These are phyloP conservation scores for Orthonyx spaldingii DNA, from an alignment of 2,113 vertebrate species.

Conservation along the genomic window DNA sequence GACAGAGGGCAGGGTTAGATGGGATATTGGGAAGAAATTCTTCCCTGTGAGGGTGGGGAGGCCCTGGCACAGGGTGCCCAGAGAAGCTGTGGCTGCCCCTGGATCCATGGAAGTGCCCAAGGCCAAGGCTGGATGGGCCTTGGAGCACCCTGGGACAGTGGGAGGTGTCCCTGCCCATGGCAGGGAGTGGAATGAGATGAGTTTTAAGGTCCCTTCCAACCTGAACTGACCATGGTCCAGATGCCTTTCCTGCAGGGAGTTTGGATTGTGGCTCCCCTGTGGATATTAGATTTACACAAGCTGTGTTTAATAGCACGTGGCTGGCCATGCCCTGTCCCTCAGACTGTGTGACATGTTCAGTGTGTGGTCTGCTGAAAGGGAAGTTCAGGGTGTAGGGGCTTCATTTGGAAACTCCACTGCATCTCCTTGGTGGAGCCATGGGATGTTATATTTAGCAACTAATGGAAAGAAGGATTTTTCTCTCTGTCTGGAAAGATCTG, in stretches of 20 bases:
- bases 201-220: not conserved
- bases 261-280: not conserved
- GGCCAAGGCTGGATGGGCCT: accelerated
- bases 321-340: accelerated
- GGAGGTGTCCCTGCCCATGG: not conserved
- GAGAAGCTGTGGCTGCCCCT: not conserved
- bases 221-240: not conserved
- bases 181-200: not conserved
- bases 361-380: not conserved
- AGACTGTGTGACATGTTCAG: accelerated
- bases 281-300: not conserved
- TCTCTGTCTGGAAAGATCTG: not conserved
- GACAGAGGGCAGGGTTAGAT: not conserved
- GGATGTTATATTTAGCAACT: not conserved
- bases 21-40: not conserved
- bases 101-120: not conserved
- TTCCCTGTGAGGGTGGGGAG: accelerated
- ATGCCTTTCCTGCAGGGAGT: not conserved
- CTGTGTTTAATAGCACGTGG: not conserved
- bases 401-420: not conserved
- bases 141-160: not conserved
- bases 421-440: not conserved
- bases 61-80: not conserved
- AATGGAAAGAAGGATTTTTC: not conserved
- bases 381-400: not conserved